Evolutionary conservation across 1,140 invertebrate genomes (phyloP).

Genomic region (Patella vulgata): DNA sequence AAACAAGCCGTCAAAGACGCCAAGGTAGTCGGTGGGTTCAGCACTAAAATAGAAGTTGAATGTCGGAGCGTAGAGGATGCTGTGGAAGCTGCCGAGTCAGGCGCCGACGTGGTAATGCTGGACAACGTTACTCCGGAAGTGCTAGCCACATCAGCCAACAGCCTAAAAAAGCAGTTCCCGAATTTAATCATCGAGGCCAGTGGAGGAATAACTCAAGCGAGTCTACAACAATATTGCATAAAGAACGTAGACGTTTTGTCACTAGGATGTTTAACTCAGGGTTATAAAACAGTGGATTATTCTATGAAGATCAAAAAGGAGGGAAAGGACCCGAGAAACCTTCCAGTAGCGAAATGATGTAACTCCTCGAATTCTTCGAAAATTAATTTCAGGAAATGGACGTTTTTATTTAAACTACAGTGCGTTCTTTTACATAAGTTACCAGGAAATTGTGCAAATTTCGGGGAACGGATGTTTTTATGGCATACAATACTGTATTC

Average conservation of each 20-base stretch:
- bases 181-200: slow-evolving; percentile 66
- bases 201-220: slow-evolving; percentile 65
- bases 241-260: slow-evolving; percentile 67
- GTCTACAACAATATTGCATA: slow-evolving; percentile 55
- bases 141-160: slow-evolving; percentile 44
- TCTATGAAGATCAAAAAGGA: slow-evolving; percentile 66
- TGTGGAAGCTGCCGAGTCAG: slow-evolving; percentile 61
- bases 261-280: slow-evolving; percentile 66
- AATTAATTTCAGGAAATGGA: too few species aligned
- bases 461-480: too few species aligned
- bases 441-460: too few species aligned
- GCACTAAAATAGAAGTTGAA: slow-evolving; percentile 69
- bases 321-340: slow-evolving; percentile 56
- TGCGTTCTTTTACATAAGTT: too few species aligned
- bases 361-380: too few species aligned
- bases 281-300: slow-evolving; percentile 66
- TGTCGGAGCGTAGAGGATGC: slow-evolving; percentile 66
- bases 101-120: slow-evolving; percentile 68
- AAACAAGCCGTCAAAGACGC: slow-evolving; percentile 65
- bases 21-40: slow-evolving; percentile 62
- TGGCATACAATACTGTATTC: too few species aligned
- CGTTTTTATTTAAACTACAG: too few species aligned
- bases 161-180: slow-evolving; percentile 61
- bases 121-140: slow-evolving; percentile 68
- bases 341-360: too few species aligned